Conservation (phyloP, 2,797 vertebrate genomes). For the Sparus aurata region DNA sequence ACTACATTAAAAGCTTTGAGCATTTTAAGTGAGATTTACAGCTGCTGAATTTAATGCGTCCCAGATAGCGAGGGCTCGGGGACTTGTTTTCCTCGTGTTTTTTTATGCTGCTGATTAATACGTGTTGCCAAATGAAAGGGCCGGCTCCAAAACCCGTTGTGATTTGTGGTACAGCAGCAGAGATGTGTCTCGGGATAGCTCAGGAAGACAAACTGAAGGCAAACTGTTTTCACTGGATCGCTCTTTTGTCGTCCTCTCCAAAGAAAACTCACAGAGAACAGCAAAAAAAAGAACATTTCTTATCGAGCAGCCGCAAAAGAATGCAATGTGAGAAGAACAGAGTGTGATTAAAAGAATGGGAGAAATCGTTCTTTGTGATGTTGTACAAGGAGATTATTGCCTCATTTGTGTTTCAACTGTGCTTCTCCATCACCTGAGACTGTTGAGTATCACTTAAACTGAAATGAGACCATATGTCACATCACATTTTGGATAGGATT, state of each 20-base stretch:
- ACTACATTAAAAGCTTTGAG: slow-evolving; percentile 59
- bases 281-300: neutral
- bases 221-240: neutral
- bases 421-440: slow-evolving; percentile 6
- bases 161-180: neutral
- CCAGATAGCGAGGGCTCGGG: slow-evolving; percentile 22
- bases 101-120: slow-evolving; percentile 43
- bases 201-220: neutral
- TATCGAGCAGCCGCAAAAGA: neutral
- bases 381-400: slow-evolving; percentile 1
- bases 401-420: neutral
- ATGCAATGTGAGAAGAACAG: neutral
- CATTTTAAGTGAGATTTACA: slow-evolving; percentile 66
- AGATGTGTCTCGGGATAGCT: neutral
- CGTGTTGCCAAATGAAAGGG: slow-evolving; percentile 3
- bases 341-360: slow-evolving; percentile 3
- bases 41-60: slow-evolving; percentile 21
- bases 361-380: slow-evolving; percentile 13
- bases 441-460: too few species aligned
- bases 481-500: too few species aligned
- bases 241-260: neutral
- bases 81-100: slow-evolving; percentile 39
- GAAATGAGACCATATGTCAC: too few species aligned
- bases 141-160: slow-evolving; percentile 12
- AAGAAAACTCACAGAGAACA: slow-evolving; percentile 3